phyloP scores from a whole-genome alignment of 2,113 vertebrate genomes.

The Boleophthalmus pectinirostris region DNA sequence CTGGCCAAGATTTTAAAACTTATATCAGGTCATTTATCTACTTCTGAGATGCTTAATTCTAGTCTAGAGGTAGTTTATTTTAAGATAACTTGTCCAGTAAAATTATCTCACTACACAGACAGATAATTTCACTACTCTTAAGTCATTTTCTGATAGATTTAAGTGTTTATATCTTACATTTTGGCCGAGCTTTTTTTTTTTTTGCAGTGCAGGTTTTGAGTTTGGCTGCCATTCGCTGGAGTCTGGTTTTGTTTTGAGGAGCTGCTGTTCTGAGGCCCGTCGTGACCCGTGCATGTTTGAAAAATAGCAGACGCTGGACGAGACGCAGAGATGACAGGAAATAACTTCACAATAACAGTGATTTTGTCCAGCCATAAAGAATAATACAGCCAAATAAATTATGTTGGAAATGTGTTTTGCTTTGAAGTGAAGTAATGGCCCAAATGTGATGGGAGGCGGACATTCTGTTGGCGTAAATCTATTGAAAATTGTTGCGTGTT shows the following conservation, averaged over 20 bases:
- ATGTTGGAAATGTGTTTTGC: conserved; percentile 37
- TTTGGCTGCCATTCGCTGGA: no score
- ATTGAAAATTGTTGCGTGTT: background rate
- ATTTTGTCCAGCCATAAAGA: conserved; percentile 41
- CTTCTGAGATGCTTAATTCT: no score
- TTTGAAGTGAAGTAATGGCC: conserved; percentile 63
- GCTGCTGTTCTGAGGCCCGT: conserved; percentile 31
- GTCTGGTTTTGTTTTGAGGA: conserved; percentile 33
- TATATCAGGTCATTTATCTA: no score
- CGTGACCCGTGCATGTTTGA: conserved; percentile 56
- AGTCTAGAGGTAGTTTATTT: no score
- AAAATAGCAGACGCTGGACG: conserved; percentile 52
- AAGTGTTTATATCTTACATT: no score
- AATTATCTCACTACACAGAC: no score
- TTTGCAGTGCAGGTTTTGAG: no score
- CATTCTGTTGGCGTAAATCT: background rate
- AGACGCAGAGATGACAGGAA: conserved; percentile 52
- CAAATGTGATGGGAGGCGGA: conserved; percentile 19
- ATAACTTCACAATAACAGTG: conserved; percentile 38
- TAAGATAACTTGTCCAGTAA: no score
- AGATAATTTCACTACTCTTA: no score
- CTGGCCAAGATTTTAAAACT: no score
- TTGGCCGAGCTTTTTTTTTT: no score
- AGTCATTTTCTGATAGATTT: no score
- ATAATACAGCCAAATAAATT: conserved; percentile 36